Base-by-base conservation (phyloP, 2,888 invertebrate genomes). In the Pristionchus entomophagus region DNA sequence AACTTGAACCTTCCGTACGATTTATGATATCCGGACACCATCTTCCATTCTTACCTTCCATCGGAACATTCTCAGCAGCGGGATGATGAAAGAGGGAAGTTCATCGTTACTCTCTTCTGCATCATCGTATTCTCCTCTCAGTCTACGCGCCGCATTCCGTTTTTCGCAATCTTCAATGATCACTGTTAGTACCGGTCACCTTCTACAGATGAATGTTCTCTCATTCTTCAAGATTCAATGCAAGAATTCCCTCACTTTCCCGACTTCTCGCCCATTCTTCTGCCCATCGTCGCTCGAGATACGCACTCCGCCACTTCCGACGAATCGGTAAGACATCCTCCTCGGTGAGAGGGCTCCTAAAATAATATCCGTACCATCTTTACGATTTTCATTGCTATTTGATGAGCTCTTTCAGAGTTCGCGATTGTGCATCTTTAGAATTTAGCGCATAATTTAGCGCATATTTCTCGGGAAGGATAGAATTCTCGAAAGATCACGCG, bases 21-120 rank as follows among this genome's bases (percentile, higher is more conserved):
- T 45, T 14, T 14, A 45, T 45, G 45, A 45, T 45, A 45, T 45
- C 45, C 8, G 8, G 14, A 45, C 6, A 14, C 45, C 45, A 45
- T n/a, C n/a, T n/a, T n/a, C n/a, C n/a, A n/a, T n/a, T n/a, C n/a
- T 56, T 5, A 62, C 62, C 62, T 82, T 82, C 56, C 53, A 53
- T 14, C 59, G 56, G 19, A 82, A 82, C 38, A 82, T 82, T 22
- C 59, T 49, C 14, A 82, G 19, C 2, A 82, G 10, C 38, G 82
- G 38, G 6, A 32, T 12, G 35, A 82, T 38, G n/a, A 82, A 29
- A 8, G 82, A 82, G 12, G 82, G 82, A 3, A 38, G n/a, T 1
- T 80, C 51, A 5, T 49, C 51, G 1, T 51, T 51, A 22, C 26
- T 51, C 8, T 32, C 3, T 3, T 29, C n/a, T 26, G 14, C n/a